phyloP scores from a whole-genome alignment of 2,113 vertebrate genomes.

The Hoplias malabaricus region DNA sequence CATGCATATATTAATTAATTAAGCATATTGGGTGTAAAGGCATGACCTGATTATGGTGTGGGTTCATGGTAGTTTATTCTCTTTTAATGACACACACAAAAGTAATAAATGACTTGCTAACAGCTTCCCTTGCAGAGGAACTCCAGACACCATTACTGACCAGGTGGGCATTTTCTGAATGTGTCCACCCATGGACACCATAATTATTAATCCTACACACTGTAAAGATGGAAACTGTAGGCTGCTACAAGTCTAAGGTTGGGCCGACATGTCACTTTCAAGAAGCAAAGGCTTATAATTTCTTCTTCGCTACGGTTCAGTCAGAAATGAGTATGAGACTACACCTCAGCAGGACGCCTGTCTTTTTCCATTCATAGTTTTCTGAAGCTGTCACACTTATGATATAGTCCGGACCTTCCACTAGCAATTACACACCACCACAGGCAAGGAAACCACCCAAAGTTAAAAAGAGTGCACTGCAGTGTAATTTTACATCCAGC shows the following conservation, averaged over 20 bases:
- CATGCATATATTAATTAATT: too few species aligned
- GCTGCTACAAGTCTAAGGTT: background rate
- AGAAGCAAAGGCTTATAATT: background rate
- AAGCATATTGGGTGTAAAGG: too few species aligned
- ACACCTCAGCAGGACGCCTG: background rate
- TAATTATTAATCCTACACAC: too few species aligned
- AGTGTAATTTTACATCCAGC: slow-evolving; percentile 7
- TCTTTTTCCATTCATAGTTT: slow-evolving; percentile 6
- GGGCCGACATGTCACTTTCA: background rate
- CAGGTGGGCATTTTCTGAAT: too few species aligned
- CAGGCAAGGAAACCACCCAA: background rate
- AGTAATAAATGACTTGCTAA: too few species aligned
- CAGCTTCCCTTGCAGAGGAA: too few species aligned
- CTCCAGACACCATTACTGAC: too few species aligned
- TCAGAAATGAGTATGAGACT: background rate
- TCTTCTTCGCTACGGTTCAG: background rate
- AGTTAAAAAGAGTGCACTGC: background rate
- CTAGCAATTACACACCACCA: slow-evolving; percentile 1
- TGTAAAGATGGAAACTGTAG: too few species aligned
- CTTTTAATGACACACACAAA: too few species aligned
- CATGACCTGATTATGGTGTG: too few species aligned
- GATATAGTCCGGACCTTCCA: background rate
- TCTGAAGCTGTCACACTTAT: background rate
- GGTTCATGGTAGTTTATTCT: too few species aligned
- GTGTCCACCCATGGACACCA: too few species aligned